Evolutionary conservation across 2,888 invertebrate species (phyloP).

Genomic region (Ischnura elegans): DNA sequence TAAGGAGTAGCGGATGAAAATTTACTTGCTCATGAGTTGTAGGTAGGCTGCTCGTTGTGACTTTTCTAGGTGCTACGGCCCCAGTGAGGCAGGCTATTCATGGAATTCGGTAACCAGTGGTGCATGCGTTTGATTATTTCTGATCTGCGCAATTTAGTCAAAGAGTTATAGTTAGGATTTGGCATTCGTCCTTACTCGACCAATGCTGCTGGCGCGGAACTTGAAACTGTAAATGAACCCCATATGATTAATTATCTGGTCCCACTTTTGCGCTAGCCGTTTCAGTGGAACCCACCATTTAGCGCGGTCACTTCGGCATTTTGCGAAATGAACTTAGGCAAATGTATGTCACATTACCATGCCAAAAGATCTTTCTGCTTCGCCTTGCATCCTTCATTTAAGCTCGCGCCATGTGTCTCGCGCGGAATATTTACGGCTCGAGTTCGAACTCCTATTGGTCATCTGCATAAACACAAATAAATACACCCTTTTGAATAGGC

Average conservation of each 20-base stretch:
- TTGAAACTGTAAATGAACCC: neutral
- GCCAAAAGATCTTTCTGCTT: neutral
- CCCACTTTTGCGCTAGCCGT: neutral
- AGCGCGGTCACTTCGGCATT: neutral
- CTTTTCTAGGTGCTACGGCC: neutral
- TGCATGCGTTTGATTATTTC: constrained; percentile 6
- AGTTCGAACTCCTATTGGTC: no score
- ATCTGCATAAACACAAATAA: no score
- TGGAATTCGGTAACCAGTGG: neutral
- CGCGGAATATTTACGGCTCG: neutral
- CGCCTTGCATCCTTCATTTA: neutral
- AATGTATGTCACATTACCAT: neutral
- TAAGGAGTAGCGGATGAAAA: neutral
- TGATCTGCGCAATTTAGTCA: neutral
- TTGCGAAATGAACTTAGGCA: neutral
- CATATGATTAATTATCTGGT: neutral
- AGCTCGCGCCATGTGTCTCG: neutral
- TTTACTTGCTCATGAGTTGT: no score
- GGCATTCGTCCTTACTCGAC: constrained; percentile 2
- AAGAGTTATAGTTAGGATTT: neutral
- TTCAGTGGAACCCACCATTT: neutral
- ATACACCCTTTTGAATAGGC: no score
- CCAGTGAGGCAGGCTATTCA: neutral
- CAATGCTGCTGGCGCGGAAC: neutral
- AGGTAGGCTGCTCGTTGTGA: neutral